These are phyloP conservation scores for Spheniscus humboldti DNA, from an alignment of 2,797 vertebrate species.

Conservation along the genomic window DNA sequence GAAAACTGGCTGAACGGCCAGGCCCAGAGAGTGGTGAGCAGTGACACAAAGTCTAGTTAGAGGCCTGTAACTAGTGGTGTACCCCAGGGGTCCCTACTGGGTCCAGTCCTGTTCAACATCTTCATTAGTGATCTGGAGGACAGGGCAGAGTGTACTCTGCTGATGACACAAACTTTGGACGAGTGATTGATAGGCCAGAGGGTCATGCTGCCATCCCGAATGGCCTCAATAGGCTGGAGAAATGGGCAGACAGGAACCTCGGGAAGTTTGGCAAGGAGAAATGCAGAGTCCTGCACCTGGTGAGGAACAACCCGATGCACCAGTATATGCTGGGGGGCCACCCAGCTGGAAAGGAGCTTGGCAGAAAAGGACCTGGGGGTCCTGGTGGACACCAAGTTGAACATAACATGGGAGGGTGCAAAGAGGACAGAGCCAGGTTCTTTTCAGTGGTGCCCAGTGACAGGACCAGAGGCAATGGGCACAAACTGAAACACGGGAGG, in stretches of 20 bases:
- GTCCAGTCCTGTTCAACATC: not conserved
- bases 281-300: not conserved
- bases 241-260: not conserved
- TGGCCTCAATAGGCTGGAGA: fast-evolving
- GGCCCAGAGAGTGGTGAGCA: not conserved
- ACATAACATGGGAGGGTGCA: not conserved
- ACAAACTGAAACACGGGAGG: not conserved
- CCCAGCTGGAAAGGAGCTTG: not conserved
- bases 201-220: not conserved
- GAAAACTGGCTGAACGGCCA: not conserved
- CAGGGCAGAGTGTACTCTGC: not conserved
- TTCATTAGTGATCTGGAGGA: not conserved
- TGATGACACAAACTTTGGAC: not conserved
- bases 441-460: not conserved
- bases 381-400: not conserved
- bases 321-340: not conserved
- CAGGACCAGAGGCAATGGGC: not conserved
- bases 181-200: not conserved
- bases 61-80: not conserved
- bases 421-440: not conserved
- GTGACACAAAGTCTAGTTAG: not conserved
- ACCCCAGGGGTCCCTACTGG: not conserved
- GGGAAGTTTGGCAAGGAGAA: not conserved
- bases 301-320: not conserved
- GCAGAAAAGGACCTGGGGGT: not conserved